Evolutionary conservation across 1,140 invertebrate species (phyloP).

Genomic region (Patella vulgata): DNA sequence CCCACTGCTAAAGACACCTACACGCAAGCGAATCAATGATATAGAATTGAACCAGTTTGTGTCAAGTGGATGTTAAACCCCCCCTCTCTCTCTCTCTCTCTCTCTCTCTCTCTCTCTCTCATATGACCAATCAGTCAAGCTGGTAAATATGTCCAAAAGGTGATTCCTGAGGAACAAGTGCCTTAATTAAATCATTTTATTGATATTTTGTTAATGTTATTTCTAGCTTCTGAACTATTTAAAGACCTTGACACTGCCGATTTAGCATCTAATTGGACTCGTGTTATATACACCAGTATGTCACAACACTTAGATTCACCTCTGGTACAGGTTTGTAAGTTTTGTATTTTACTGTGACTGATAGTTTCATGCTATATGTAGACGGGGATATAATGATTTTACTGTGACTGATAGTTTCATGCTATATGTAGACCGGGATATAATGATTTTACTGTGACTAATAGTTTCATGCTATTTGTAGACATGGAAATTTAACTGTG

Average conservation of each 20-base stretch:
- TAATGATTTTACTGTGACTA: slow-evolving; percentile 3
- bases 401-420: neutral
- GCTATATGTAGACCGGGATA: neutral
- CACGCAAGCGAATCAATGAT: too few relatives aligned
- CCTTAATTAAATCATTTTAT: too few relatives aligned
- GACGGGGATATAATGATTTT: neutral
- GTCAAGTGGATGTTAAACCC: too few relatives aligned
- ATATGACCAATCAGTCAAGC: too few relatives aligned
- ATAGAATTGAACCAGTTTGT: too few relatives aligned
- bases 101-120: too few relatives aligned
- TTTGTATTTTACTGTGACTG: too few relatives aligned
- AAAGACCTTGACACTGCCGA: slow-evolving; percentile 3
- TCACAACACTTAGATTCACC: slow-evolving; percentile 25
- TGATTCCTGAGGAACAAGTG: too few relatives aligned
- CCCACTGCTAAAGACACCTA: too few relatives aligned
- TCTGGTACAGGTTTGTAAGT: slow-evolving; percentile 33
- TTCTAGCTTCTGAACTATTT: slow-evolving; percentile 26
- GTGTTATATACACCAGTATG: slow-evolving; percentile 37
- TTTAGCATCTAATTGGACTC: slow-evolving; percentile 33
- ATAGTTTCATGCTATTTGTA: neutral
- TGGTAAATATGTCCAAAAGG: too few relatives aligned
- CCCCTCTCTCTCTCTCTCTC: too few relatives aligned
- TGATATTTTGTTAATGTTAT: too few relatives aligned
- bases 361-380: neutral
- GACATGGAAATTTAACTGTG: neutral